Conservation (phyloP, 1,140 invertebrate species). For the Brachionus calyciflorus region DNA sequence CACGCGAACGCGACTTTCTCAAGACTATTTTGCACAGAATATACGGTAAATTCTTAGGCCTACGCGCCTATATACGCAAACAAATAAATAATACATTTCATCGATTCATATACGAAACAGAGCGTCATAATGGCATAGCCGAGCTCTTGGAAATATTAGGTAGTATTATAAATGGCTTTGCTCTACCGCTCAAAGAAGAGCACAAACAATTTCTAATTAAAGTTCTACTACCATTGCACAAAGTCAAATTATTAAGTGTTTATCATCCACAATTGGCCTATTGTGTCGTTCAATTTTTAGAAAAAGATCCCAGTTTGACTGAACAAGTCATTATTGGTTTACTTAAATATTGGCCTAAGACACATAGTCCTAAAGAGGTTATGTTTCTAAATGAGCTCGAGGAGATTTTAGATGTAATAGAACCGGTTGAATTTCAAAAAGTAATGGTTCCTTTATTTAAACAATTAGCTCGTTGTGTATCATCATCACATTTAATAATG, state of each 20-base stretch:
- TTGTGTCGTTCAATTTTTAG: slow-evolving; percentile 94
- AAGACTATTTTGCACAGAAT: slow-evolving; percentile 62
- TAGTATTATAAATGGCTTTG: slow-evolving; percentile 96
- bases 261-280: slow-evolving; percentile 90
- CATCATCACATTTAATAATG: slow-evolving; percentile 66
- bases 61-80: slow-evolving; percentile 62
- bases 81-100: slow-evolving; percentile 64
- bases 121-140: slow-evolving; percentile 96
- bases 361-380: slow-evolving; percentile 64
- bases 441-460: slow-evolving; percentile 64
- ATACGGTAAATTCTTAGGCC: slow-evolving; percentile 62
- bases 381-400: slow-evolving; percentile 66
- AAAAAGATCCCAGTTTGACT: slow-evolving; percentile 87
- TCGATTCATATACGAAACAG: slow-evolving; percentile 93
- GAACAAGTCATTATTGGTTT: slow-evolving; percentile 67
- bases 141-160: slow-evolving; percentile 96
- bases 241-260: slow-evolving; percentile 87
- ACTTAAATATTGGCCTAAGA: slow-evolving; percentile 65
- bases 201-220: slow-evolving; percentile 70
- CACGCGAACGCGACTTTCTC: slow-evolving; percentile 61
- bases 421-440: slow-evolving; percentile 64
- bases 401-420: slow-evolving; percentile 65
- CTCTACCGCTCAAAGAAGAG: slow-evolving; percentile 69
- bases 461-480: slow-evolving; percentile 64
- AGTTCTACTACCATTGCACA: slow-evolving; percentile 85